phyloP scores from a whole-genome alignment of 2,888 invertebrate species.

The Strigamia crassipes region DNA sequence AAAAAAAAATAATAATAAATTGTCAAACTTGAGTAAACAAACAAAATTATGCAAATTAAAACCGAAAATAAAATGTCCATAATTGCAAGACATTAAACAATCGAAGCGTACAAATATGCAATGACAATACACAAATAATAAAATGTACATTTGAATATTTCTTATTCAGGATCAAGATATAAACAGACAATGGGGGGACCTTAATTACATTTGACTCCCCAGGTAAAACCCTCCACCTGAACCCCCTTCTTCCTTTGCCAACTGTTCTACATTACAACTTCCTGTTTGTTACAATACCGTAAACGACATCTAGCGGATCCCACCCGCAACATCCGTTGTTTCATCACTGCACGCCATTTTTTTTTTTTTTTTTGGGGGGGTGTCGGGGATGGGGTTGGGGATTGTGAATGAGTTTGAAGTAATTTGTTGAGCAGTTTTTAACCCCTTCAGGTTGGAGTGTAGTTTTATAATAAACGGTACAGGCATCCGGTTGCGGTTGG shows the following conservation, averaged over 20 bases:
- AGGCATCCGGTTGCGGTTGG: neutral
- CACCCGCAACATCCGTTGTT: neutral
- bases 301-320: neutral
- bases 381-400: too few relatives aligned
- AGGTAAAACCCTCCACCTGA: neutral
- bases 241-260: constrained; percentile 37
- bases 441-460: neutral
- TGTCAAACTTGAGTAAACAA: neutral
- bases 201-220: constrained; percentile 1
- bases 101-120: neutral
- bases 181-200: neutral
- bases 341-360: neutral
- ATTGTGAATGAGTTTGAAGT: neutral
- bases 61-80: neutral
- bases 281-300: neutral
- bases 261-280: constrained; percentile 8
- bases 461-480: constrained; percentile 30
- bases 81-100: neutral
- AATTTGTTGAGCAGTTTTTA: neutral
- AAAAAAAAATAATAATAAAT: neutral
- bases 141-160: neutral
- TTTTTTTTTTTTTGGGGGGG: too few relatives aligned
- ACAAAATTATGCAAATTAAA: neutral
- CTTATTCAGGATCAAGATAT: neutral
- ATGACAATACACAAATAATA: neutral